These are phyloP conservation scores for Margarornis squamiger DNA, from an alignment of 2,797 vertebrate species.

Conservation along the genomic window DNA sequence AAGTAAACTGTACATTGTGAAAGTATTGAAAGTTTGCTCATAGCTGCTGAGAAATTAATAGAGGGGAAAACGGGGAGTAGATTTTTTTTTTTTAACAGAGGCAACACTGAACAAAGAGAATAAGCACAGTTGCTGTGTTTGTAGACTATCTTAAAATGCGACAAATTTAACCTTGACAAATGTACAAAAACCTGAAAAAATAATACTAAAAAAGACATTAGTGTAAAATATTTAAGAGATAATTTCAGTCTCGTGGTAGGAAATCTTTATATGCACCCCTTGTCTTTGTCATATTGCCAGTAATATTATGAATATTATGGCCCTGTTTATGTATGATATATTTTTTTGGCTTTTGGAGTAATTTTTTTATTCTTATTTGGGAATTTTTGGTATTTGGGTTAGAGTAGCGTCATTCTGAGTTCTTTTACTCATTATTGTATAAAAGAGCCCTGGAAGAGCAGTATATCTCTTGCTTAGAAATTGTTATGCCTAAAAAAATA, in stretches of 20 bases:
- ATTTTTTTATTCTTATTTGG: neutral
- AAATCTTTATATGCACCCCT: conserved; percentile 22
- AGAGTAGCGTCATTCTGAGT: neutral
- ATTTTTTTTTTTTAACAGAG: neutral
- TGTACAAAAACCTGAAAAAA: neutral
- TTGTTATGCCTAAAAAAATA: neutral
- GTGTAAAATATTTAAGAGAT: conserved; percentile 57
- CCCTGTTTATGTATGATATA: neutral
- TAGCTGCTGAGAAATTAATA: neutral
- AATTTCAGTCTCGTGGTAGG: neutral
- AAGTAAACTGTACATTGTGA: neutral
- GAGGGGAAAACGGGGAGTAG: neutral
- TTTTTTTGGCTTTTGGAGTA: neutral
- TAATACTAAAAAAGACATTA: neutral
- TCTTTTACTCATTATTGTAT: neutral
- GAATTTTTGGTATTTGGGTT: neutral
- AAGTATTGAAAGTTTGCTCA: neutral
- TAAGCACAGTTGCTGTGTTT: neutral
- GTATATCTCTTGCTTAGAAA: neutral
- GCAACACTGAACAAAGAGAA: neutral
- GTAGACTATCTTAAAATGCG: neutral
- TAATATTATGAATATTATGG: neutral
- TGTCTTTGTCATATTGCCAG: neutral
- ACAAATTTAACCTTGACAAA: conserved; percentile 8
- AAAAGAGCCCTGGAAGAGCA: neutral